Evolutionary conservation across 2,888 invertebrate species (phyloP).

Genomic region (Agapetus fuscipes): DNA sequence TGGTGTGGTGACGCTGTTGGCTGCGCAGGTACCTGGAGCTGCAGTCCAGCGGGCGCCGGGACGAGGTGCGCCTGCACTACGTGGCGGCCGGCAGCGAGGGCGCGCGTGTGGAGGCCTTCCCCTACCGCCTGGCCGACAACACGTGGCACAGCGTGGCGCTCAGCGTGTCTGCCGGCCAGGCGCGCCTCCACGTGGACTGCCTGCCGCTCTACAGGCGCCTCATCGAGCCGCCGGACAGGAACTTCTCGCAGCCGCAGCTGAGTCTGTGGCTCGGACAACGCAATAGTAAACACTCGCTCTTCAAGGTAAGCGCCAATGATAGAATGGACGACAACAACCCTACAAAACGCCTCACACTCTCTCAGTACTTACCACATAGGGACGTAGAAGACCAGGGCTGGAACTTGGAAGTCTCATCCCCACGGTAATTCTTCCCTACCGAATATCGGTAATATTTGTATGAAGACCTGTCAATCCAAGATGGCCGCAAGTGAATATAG

Average conservation of each 20-base stretch:
- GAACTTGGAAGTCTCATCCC: no score
- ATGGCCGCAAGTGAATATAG: no score
- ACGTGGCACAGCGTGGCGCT: conserved; percentile 82
- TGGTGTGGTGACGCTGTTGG: no score
- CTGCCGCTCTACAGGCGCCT: conserved; percentile 74
- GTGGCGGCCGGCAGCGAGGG: conserved; percentile 54
- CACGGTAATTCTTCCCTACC: no score
- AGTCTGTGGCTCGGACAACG: conserved; percentile 84
- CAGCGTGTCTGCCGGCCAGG: conserved; percentile 73
- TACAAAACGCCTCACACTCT: no score
- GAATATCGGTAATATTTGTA: no score
- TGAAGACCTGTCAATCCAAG: no score
- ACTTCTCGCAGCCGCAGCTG: conserved; percentile 62
- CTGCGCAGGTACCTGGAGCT: conserved; percentile 78
- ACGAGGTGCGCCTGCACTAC: conserved; percentile 80
- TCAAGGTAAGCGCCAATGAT: conserved; percentile 61
- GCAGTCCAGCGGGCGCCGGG: conserved; percentile 80
- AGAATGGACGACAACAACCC: no score
- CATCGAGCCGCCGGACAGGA: conserved; percentile 66
- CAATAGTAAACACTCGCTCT: conserved; percentile 73
- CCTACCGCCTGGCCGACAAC: conserved; percentile 77
- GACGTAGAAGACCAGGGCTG: no score
- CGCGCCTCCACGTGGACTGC: conserved; percentile 80
- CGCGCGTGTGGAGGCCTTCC: conserved; percentile 77
- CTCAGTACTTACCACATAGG: no score